Evolutionary conservation across 2,888 invertebrate species (phyloP).

Genomic region (Oxyteleia sp.): DNA sequence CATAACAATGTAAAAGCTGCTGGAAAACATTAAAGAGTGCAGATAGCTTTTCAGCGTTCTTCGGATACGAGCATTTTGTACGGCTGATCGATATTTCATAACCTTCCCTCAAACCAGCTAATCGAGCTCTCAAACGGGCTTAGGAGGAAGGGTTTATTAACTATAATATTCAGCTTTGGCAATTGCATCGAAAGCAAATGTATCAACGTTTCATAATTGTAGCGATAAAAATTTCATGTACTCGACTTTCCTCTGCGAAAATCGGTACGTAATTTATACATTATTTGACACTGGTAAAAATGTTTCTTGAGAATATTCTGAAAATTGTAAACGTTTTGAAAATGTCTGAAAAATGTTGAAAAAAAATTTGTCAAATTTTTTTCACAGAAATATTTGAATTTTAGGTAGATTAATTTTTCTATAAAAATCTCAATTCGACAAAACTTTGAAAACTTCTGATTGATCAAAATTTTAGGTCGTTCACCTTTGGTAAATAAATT

Average conservation of each 20-base stretch:
- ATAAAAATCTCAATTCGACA: too few species aligned
- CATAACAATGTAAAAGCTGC: background rate
- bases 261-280: background rate
- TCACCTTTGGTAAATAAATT: too few species aligned
- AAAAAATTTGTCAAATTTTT: too few species aligned
- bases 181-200: slow-evolving; percentile 1
- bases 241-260: background rate
- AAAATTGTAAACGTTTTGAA: too few species aligned
- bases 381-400: too few species aligned
- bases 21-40: background rate
- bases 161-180: slow-evolving; percentile 19
- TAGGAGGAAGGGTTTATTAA: slow-evolving; percentile 18
- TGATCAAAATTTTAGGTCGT: too few species aligned
- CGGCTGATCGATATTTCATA: slow-evolving; percentile 39
- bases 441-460: too few species aligned
- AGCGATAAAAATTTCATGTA: slow-evolving; percentile 1
- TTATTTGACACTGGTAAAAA: too few species aligned
- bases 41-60: slow-evolving; percentile 5
- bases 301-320: too few species aligned
- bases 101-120: slow-evolving; percentile 25
- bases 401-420: too few species aligned
- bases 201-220: slow-evolving; percentile 12
- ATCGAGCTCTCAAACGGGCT: slow-evolving; percentile 20
- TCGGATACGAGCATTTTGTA: background rate
- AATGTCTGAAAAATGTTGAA: too few species aligned